Percentiles rank a stretch among this genome's conserved stretches.
These are phyloP conservation scores for Cataglyphis altisquamis DNA, from an alignment of 2,888 invertebrate species.

Conservation along the genomic window DNA sequence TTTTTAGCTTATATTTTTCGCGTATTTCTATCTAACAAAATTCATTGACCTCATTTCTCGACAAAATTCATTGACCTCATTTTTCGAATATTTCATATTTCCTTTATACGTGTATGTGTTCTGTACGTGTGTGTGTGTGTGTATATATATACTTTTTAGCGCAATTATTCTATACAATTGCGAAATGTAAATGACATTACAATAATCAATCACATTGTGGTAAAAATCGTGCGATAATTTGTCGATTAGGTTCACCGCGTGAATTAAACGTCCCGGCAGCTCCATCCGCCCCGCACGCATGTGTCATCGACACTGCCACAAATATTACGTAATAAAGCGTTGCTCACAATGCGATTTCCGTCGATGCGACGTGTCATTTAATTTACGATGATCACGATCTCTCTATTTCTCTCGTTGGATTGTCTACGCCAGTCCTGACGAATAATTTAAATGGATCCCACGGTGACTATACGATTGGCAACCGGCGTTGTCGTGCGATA, in stretches of 20 bases:
- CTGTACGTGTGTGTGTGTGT: background rate
- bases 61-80: slow-evolving; percentile 27
- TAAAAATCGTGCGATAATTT: background rate
- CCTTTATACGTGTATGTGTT: background rate
- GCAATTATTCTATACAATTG: slow-evolving; percentile 6
- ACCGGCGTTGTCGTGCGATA: slow-evolving; percentile 32
- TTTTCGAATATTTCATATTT: background rate
- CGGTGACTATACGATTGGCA: slow-evolving; percentile 11
- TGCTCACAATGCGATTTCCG: slow-evolving; percentile 60
- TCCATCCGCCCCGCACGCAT: slow-evolving; percentile 37
- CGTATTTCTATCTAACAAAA: background rate
- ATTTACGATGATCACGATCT: slow-evolving; percentile 63
- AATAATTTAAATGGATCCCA: background rate
- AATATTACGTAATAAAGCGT: slow-evolving; percentile 50
- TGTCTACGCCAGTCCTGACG: background rate
- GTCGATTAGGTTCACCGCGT: slow-evolving; percentile 12
- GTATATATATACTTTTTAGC: background rate
- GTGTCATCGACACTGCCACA: slow-evolving; percentile 46
- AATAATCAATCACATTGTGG: slow-evolving; percentile 14
- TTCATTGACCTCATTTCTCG: slow-evolving; percentile 31
- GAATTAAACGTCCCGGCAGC: slow-evolving; percentile 33
- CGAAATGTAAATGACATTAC: background rate
- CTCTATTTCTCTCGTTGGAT: background rate
- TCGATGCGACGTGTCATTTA: slow-evolving; percentile 72
- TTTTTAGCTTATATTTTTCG: background rate